Base-by-base conservation (phyloP, 2,113 vertebrate genomes). In the Pterocles orientalis region DNA sequence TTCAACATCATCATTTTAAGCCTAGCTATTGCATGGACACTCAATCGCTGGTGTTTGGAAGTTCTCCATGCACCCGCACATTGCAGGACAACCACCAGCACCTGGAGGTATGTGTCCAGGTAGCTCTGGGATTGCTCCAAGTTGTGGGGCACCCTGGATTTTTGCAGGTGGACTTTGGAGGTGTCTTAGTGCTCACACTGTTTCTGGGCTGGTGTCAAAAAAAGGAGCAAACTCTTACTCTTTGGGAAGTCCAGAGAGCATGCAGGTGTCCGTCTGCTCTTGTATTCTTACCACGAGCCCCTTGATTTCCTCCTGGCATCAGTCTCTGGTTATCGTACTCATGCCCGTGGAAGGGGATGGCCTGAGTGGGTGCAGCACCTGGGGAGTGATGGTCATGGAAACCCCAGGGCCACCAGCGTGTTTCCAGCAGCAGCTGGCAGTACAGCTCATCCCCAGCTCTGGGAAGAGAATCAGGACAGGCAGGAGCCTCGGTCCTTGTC, bases 371-470 rank as follows among this genome's bases (percentile, higher is more conserved):
- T 1, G 1, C 14, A 39, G 60, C 90, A 64, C 78, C 36, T 12
- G 61, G 79, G 23, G 24, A 24, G 21, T 29, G 41, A 24, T 3
- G 8, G 12, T 16, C 25, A 21, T 1, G 17, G 39, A 60, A 83
- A 64, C 2, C 14, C 11, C 50, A 58, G 61, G 57, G 34, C 29
- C n/a, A 54, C 48, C 0, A 0, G 25, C 2, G 4, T 2, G 5
- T 88, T 80, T 80, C 47, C 64, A 81, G 79, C 39, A 68, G 71
- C 47, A 72, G 66, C 78, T 6, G 20, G 34, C 4, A 3, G 12
- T 53, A 43, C 9, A 5, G n/a, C 9, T 62, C 62, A 86, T 92
- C 65, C 56, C 10, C 48, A 66, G 77, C 65, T 68, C 65, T 0
- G 4, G 28, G 41, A 83, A 71, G 53, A 60, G 43, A 76, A 82